These are phyloP conservation scores for Oxygymnocypris stewartii DNA, from an alignment of 2,113 vertebrate genomes.

Conservation along the genomic window DNA sequence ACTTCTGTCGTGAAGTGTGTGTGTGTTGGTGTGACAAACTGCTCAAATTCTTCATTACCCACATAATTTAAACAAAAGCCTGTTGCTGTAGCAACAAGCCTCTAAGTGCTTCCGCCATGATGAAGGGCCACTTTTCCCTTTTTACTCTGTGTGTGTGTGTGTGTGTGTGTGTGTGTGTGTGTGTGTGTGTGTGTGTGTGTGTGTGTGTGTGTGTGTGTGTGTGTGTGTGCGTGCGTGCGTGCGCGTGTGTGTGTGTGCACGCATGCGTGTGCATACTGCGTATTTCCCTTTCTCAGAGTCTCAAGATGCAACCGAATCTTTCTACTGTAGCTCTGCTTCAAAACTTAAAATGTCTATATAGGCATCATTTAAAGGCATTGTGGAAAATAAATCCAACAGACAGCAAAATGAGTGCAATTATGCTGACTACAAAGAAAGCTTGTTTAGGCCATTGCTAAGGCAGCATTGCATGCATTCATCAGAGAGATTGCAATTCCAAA, in stretches of 20 bases:
- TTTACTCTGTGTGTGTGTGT: not conserved
- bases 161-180: constrained; percentile 4
- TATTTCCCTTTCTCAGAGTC: not conserved
- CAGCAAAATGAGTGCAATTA: not conserved
- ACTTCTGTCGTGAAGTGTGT: not conserved
- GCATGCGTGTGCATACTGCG: not conserved
- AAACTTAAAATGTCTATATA: not conserved
- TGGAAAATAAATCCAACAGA: not conserved
- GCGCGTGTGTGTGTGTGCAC: not conserved
- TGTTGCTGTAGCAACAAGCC: constrained; percentile 40
- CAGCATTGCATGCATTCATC: not conserved
- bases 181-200: not conserved
- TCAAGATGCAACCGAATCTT: not conserved
- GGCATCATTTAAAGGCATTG: not conserved
- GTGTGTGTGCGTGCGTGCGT: constrained; percentile 8
- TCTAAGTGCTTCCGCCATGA: constrained; percentile 30
- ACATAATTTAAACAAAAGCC: constrained; percentile 38
- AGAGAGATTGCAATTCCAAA: not conserved
- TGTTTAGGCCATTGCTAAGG: not conserved
- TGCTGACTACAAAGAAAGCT: not conserved
- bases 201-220: not conserved
- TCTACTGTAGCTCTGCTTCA: not conserved
- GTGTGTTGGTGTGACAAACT: not conserved
- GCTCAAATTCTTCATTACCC: constrained; percentile 37
- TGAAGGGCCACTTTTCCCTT: constrained; percentile 30